These are phyloP conservation scores for Anguilla japonica DNA, from an alignment of 2,113 vertebrate species.

Conservation along the genomic window DNA sequence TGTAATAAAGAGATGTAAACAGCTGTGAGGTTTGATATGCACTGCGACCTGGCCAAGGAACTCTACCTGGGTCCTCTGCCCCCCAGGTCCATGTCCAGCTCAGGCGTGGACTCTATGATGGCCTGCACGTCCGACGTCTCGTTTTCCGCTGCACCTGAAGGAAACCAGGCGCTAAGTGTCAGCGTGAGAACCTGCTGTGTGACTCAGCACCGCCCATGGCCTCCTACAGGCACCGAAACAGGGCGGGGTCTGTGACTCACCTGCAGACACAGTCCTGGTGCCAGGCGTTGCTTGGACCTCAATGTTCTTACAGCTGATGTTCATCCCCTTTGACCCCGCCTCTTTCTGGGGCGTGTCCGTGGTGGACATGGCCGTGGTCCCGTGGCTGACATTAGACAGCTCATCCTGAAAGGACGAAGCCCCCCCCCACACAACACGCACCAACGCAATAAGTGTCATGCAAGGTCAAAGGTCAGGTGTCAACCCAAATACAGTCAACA, in stretches of 20 bases:
- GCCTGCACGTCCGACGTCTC: slow-evolving; percentile 94
- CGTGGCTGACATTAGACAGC: slow-evolving; percentile 72
- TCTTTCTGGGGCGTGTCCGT: slow-evolving; percentile 66
- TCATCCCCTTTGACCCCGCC: slow-evolving; percentile 67
- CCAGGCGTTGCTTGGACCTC: slow-evolving; percentile 78
- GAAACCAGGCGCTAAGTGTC: not conserved
- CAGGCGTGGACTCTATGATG: slow-evolving; percentile 97
- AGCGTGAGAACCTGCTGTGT: not conserved
- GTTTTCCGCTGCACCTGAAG: slow-evolving; percentile 74
- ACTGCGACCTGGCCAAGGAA: not conserved
- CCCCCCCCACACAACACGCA: not conserved
- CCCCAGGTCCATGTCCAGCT: slow-evolving; percentile 92
- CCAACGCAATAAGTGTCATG: not conserved
- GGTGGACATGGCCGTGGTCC: slow-evolving; percentile 76
- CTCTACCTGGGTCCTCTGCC: slow-evolving; percentile 86
- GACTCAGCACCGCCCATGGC: no score
- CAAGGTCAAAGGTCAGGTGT: not conserved
- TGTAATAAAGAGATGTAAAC: not conserved
- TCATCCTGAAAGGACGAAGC: slow-evolving; percentile 79
- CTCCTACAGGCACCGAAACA: not conserved
- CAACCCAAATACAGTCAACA: not conserved
- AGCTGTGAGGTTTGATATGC: no score
- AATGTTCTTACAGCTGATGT: slow-evolving; percentile 69
- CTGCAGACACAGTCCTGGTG: slow-evolving; percentile 75
- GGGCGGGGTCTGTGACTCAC: slow-evolving; percentile 57